Conservation (phyloP, 2,888 invertebrate genomes). For the Synanthedon andrenaeformis region DNA sequence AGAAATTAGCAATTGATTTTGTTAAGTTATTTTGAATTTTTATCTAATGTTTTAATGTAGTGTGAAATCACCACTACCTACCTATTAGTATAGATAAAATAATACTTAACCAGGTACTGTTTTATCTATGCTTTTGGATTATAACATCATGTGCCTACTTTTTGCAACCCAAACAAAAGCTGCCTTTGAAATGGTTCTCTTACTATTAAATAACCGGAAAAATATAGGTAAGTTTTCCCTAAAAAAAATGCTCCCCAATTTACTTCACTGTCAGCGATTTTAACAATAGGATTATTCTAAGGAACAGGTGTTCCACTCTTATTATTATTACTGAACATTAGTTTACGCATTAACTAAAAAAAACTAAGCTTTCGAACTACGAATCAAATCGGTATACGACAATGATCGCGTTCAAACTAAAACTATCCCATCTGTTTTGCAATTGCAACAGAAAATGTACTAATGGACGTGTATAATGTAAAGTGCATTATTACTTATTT, state of each 20-base stretch:
- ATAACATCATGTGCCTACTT: too few relatives aligned
- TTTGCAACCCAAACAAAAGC: too few relatives aligned
- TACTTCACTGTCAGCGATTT: constrained; percentile 31
- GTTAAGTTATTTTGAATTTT: too few relatives aligned
- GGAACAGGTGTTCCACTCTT: constrained; percentile 57
- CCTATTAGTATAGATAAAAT: too few relatives aligned
- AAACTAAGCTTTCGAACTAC: constrained; percentile 43
- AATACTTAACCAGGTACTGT: too few relatives aligned
- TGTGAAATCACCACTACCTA: too few relatives aligned
- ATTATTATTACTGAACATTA: constrained; percentile 65
- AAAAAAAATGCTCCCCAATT: constrained; percentile 27
- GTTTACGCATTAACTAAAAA: constrained; percentile 52
- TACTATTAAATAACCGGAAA: background rate
- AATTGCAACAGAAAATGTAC: constrained; percentile 18
- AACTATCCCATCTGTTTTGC: constrained; percentile 57
- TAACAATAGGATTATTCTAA: constrained; percentile 51
- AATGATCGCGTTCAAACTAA: constrained; percentile 61
- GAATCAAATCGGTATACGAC: constrained; percentile 70
- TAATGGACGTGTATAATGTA: constrained; percentile 15
- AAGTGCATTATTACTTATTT: constrained; percentile 23
- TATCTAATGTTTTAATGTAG: too few relatives aligned
- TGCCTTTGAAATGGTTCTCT: too few relatives aligned
- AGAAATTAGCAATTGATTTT: too few relatives aligned
- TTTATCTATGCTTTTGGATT: too few relatives aligned
- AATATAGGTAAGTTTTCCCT: constrained; percentile 21